Base-by-base conservation (phyloP, 2,797 vertebrate genomes). In the Pseudotriccus pelzelni region DNA sequence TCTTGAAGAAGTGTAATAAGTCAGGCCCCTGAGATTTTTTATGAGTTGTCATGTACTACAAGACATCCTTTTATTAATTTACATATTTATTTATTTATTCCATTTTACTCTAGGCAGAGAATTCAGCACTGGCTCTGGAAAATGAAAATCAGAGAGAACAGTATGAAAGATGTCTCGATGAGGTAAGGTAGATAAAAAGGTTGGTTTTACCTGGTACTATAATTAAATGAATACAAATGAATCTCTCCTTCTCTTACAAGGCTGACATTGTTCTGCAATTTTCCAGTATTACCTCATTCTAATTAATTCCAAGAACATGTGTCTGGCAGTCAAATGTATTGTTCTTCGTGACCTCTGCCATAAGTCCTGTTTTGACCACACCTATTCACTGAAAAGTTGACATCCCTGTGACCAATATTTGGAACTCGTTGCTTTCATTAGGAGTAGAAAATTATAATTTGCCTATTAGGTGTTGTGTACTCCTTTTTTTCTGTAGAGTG, bases 71-170 rank as follows among this genome's bases (percentile, higher is more conserved):
- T 96, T 95, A 93, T 97, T 95, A 91, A 94, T 97, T 92, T 97
- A 73, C 77, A 82, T 94, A 67, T 96, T 90, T 96, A 80, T 95
- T 81, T 94, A 49, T 87, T 96, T 91, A 55, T 80, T 88, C 68
- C 77, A 6, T 88, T 94, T 97, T 87, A 72, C 88, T 95, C 52
- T 98, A 99, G 99, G 98, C 98, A 81, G 97, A 98, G 95, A 99
- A 99, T 94, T 99, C 98, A 8, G 97, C 98, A 0, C 90, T 99
- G 98, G 98, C 98, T 84, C 95, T 96, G 96, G 99, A 99, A 98
- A 99, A 99, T 49, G 98, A 98, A 97, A 99, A 95, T 97, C 99
- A 99, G 97, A 98, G 99, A 97, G 98, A 99, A 39, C 98, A 99
- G 94, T 99, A 99, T 77, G 99, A 99, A 85, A 97, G 98, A 79